Evolutionary conservation across 2,113 vertebrate species (phyloP), one percentile per base, ranked within the genome.

Genomic region (Myodes glareolus): DNA sequence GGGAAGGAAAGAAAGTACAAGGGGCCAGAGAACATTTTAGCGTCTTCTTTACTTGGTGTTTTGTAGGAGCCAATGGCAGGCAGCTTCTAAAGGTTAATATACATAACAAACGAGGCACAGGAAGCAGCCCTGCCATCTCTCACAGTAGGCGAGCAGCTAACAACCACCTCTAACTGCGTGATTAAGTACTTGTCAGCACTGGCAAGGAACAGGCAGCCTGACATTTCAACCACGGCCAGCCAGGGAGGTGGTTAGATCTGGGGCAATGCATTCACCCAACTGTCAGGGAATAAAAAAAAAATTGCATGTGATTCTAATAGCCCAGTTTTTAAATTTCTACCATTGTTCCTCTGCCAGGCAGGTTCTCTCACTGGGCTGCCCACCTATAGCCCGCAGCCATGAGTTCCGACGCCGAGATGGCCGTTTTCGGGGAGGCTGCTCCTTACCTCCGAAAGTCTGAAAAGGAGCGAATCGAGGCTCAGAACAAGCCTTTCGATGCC

Each of bases 401-500:
- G 99, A 99, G 99, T 88, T 90, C 97, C 0, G 99, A 99, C 5
- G 3, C 98, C 0, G 99, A 99, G 72, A 99, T 99, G 99, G 98
- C 98, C 0, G 0, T 97, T 3, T 99, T 98, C 72, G 99, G 99
- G 78, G 96, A 95, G 86, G 99, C 99, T 0, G 99, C 99, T 92
- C 97, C 98, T 39, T 99, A 36, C 31, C 98, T 99, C 70, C 98
- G 99, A 3, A 99, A 99, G 21, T 96, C 98, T 16, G 99, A 99
- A 4, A 99, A 98, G 97, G 99, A 99, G 84, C 98, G 99, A 21
- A 98, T 99, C 0, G 99, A 98, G 45, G 98, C 98, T 2, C 99
- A 99, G 86, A 98, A 98, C 68, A 98, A 97, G 80, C 99, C 99
- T 4, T 99, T 99, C 14, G 99, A 99, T 97, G 99, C 99, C 61